phyloP scores from a whole-genome alignment of 1,140 invertebrate species.

The Diachasmimorpha longicaudata region DNA sequence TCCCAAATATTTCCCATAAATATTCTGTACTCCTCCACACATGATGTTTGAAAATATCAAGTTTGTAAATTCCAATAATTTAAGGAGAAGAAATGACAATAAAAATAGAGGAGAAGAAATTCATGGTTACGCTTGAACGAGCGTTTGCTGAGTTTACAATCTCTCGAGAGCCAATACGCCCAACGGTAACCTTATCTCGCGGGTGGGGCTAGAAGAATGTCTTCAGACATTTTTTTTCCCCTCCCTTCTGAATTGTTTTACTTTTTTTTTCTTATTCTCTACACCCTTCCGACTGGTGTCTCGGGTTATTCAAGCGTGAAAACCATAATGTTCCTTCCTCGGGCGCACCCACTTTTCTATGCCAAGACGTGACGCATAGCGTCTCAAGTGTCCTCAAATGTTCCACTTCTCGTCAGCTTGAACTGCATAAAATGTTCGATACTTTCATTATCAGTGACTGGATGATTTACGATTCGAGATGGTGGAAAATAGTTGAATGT shows the following conservation, averaged over 20 bases:
- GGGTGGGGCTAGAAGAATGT: neutral
- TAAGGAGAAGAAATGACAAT: neutral
- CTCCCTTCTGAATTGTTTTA: neutral
- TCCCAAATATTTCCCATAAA: too few relatives aligned
- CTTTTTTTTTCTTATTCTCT: neutral
- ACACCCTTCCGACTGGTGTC: neutral
- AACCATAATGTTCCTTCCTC: neutral
- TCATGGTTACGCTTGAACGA: neutral
- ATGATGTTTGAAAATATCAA: neutral
- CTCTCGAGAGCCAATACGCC: neutral
- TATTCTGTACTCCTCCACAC: too few relatives aligned
- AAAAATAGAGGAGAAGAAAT: neutral
- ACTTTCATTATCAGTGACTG: neutral
- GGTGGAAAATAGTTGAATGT: neutral
- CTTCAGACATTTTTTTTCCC: neutral
- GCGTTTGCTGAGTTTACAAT: neutral
- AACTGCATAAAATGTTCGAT: neutral
- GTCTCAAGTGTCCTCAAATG: neutral
- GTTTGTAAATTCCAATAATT: neutral
- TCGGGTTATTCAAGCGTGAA: neutral
- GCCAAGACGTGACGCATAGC: neutral
- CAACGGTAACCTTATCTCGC: neutral
- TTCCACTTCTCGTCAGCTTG: neutral
- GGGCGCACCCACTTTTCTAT: neutral
- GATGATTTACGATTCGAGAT: neutral